Base-by-base conservation (phyloP, 1,140 invertebrate species). In the Leptonema lineaticorne region DNA sequence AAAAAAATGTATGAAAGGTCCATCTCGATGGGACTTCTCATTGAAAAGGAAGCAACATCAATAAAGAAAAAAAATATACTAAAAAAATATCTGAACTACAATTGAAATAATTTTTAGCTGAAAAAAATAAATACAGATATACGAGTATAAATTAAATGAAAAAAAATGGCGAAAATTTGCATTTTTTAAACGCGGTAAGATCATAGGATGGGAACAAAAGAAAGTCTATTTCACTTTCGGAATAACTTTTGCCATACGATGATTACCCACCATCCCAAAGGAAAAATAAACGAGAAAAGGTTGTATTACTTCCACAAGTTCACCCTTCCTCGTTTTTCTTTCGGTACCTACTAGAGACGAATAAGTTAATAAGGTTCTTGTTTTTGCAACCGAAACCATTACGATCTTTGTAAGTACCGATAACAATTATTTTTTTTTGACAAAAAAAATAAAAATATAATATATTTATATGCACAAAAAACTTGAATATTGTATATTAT, bases 291-390 rank as follows among this genome's bases (percentile, higher is more conserved):
- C 58, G 70, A 64, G 64, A 72, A 72, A 72, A 72, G 71, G 71
- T 69, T 72, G 63, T 69, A 72, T 72, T 72, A 72, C 71, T 72
- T 72, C 71, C 71, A 72, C 70, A 72, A 72, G 59, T 72, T 69
- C 62, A 72, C 71, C 71, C 71, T 72, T 69, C 70, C 67, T 30
- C 60, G 26, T 33, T 37, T 24, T 71, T 63, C 67, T 53, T 22
- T 26, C 58, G 26, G 50, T 14, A 53, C n/a, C n/a, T n/a, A 33
- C 63, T 37, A 50, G 68, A 69, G 71, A 72, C 45, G 68, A 68
- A 72, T 72, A 72, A 69, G 68, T 68, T 69, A 72, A 72, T 72
- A 69, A 69, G 65, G 68, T 59, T 65, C 64, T 67, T 69, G 68
- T 69, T 53, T 53, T 26, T 53, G 50, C 63, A 28, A 29, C 50